Conservation (phyloP, 2,888 invertebrate species). For the Melipona beecheii region DNA sequence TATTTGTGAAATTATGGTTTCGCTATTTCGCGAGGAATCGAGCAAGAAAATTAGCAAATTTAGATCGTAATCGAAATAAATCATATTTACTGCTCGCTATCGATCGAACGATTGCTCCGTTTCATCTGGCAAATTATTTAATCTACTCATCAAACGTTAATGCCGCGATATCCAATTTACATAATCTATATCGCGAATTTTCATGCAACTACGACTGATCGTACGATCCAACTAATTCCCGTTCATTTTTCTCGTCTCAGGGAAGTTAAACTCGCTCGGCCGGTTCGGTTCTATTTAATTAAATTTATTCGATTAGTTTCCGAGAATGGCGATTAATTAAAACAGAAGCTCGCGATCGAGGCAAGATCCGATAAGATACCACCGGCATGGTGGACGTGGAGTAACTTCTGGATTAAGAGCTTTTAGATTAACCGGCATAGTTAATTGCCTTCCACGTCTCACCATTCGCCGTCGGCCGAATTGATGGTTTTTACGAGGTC, state of each 20-base stretch:
- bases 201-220: neutral
- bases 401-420: constrained; percentile 30
- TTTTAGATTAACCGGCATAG: neutral
- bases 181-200: neutral
- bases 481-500: constrained; percentile 39
- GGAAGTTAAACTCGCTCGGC: too few relatives aligned
- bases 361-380: constrained; percentile 15
- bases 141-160: neutral
- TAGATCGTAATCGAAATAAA: neutral
- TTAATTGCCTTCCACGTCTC: constrained; percentile 15
- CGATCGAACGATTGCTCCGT: neutral
- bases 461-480: constrained; percentile 31
- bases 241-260: too few relatives aligned
- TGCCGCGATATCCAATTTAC: neutral
- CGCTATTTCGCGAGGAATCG: neutral
- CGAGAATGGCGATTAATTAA: constrained; percentile 36
- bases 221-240: neutral
- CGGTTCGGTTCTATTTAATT: neutral
- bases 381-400: neutral
- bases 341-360: constrained; percentile 30
- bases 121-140: neutral
- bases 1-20: neutral
- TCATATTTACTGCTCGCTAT: neutral
- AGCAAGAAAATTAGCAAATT: neutral
- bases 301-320: neutral